Percentiles rank a stretch among this genome's conserved stretches.
phyloP scores from a whole-genome alignment of 2,888 invertebrate genomes.

The Aporophyla nigra region DNA sequence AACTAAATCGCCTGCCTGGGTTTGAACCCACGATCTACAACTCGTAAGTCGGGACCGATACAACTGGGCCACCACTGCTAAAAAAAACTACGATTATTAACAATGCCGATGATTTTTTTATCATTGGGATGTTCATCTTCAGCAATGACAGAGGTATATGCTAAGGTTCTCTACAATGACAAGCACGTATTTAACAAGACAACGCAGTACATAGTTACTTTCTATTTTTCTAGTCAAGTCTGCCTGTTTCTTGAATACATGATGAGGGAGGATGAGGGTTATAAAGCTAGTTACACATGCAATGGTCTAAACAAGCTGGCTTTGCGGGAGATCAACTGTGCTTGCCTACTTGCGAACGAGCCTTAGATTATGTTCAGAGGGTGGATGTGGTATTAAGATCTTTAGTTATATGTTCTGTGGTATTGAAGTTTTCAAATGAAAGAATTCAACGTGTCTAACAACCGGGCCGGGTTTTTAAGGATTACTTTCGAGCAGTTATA shows the following conservation, averaged over 20 bases:
- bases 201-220: slow-evolving; percentile 32
- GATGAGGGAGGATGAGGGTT: slow-evolving; percentile 64
- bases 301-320: slow-evolving; percentile 74
- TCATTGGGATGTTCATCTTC: background rate
- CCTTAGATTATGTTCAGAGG: slow-evolving; percentile 6
- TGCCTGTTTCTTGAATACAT: slow-evolving; percentile 67
- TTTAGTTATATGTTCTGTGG: slow-evolving; percentile 23
- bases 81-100: no score
- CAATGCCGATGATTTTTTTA: no score
- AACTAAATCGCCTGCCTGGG: no score
- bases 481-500: background rate
- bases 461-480: background rate
- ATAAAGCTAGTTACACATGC: slow-evolving; percentile 76
- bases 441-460: background rate
- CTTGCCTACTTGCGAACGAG: slow-evolving; percentile 54
- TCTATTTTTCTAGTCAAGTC: slow-evolving; percentile 47
- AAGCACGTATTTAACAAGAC: slow-evolving; percentile 40
- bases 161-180: slow-evolving; percentile 8
- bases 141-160: background rate
- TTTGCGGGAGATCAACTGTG: slow-evolving; percentile 76
- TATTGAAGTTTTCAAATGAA: background rate
- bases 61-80: no score
- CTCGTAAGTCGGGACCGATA: no score
- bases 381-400: slow-evolving; percentile 54
- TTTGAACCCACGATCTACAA: no score